These are phyloP conservation scores for Cheilosia vulpina DNA, from an alignment of 2,888 invertebrate species.

Conservation along the genomic window DNA sequence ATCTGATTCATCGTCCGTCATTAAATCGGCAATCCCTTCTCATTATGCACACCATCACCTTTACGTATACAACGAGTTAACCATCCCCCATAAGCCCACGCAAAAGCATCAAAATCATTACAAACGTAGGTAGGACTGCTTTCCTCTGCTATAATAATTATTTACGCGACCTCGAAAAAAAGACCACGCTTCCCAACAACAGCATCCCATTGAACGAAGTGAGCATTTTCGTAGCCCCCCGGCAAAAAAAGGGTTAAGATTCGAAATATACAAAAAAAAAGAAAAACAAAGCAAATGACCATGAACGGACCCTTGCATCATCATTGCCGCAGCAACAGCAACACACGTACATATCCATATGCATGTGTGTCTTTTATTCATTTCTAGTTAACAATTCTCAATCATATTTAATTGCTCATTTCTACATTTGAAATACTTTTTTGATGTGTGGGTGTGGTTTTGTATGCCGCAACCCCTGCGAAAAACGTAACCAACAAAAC, in stretches of 20 bases:
- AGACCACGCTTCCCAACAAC: conserved; percentile 17
- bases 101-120: conserved; percentile 58
- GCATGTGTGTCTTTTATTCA: conserved; percentile 62
- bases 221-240: conserved; percentile 30
- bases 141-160: conserved; percentile 58
- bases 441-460: conserved; percentile 74
- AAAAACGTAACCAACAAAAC: conserved; percentile 67
- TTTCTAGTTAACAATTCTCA: conserved; percentile 74
- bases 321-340: conserved; percentile 1
- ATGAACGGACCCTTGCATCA: conserved; percentile 28
- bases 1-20: conserved; percentile 65
- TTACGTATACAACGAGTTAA: conserved; percentile 29
- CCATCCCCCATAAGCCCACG: conserved; percentile 35
- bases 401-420: conserved; percentile 75
- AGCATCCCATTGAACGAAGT: conserved; percentile 46
- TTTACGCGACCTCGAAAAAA: conserved; percentile 67
- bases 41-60: conserved; percentile 74
- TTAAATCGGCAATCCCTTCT: conserved; percentile 69
- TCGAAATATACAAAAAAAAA: conserved; percentile 8
- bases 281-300: not conserved
- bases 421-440: conserved; percentile 69
- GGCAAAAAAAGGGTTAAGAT: conserved; percentile 51
- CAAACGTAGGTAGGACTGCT: conserved; percentile 31
- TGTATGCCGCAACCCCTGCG: conserved; percentile 67
- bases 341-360: conserved; percentile 29